Base-by-base conservation (phyloP, 2,797 vertebrate genomes). In the Molossus molossus region DNA sequence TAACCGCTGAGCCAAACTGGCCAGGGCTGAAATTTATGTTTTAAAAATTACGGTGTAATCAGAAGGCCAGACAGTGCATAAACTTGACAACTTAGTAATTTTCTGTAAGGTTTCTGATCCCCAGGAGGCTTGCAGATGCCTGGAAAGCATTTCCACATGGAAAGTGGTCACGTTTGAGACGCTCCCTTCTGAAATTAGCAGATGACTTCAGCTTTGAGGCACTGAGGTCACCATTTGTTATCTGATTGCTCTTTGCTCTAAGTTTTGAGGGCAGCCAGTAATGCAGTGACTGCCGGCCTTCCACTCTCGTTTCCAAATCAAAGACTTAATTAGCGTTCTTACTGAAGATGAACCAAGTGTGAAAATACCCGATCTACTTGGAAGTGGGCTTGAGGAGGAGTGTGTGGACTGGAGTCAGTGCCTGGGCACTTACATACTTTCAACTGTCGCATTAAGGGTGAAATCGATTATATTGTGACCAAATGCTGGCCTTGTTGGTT, bases 281-380 rank as follows among this genome's bases (percentile, higher is more conserved):
- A 82, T 37, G 84, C 91, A 55, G 70, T 33, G 33, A 94, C 85
- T 45, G 90, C 81, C 77, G 57, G 92, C 91, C 91, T 94, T 95
- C 20, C 79, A 81, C 53, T 96, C 85, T 96, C 72, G 94, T 95
- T 96, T 98, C 95, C 95, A 91, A 95, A 97, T 97, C 96, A 97
- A 90, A 97, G 94, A 95, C 94, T 95, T 97, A 97, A 97, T 97
- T 97, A 97, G 75, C 96, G 83, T 96, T 95, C 94, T 96, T 92
- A 96, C 58, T 97, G 91, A 86, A 96, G 95, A 97, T 96, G 96
- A 97, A 91, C 96, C 88, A 95, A 97, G 95, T 97, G 96, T 97
- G 96, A 96, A 96, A 97, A 97, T 94, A 95, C 75, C 86, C 92
- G 85, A 33, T 96, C 87, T 92, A 5, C 70, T 89, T 1, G 9